phyloP scores from a whole-genome alignment of 2,113 vertebrate species.

The Falco punctatus region DNA sequence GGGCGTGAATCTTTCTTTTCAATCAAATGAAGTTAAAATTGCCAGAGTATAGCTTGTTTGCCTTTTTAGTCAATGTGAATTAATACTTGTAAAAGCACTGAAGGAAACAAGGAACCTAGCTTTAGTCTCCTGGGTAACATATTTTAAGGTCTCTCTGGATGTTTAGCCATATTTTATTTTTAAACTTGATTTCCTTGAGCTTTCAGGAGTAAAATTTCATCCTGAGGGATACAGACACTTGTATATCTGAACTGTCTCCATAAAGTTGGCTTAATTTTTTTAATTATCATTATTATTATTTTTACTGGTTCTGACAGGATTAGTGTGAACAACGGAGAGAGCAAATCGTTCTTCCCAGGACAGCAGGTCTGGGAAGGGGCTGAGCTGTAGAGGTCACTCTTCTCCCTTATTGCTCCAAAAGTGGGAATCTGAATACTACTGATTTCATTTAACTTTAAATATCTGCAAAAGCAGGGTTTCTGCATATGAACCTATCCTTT shows the following conservation, averaged over 20 bases:
- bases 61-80: background rate
- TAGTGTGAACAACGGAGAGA: background rate
- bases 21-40: background rate
- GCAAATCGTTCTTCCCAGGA: background rate
- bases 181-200: background rate
- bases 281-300: background rate
- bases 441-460: background rate
- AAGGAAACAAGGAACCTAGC: background rate
- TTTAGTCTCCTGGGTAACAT: background rate
- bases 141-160: background rate
- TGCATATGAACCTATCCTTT: background rate
- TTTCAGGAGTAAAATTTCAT: background rate
- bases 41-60: background rate
- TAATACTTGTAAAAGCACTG: background rate
- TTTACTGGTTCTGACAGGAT: background rate
- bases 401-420: background rate
- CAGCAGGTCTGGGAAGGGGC: background rate
- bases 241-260: background rate
- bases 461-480: background rate
- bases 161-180: background rate
- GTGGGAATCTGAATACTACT: background rate
- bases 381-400: constrained; percentile 5
- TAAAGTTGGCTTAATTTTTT: background rate
- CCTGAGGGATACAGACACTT: background rate
- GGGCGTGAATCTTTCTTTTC: background rate